Percentiles rank a stretch among this genome's conserved stretches.
Conservation (phyloP, 2,888 invertebrate genomes). For the Acrobeloides nanus region DNA sequence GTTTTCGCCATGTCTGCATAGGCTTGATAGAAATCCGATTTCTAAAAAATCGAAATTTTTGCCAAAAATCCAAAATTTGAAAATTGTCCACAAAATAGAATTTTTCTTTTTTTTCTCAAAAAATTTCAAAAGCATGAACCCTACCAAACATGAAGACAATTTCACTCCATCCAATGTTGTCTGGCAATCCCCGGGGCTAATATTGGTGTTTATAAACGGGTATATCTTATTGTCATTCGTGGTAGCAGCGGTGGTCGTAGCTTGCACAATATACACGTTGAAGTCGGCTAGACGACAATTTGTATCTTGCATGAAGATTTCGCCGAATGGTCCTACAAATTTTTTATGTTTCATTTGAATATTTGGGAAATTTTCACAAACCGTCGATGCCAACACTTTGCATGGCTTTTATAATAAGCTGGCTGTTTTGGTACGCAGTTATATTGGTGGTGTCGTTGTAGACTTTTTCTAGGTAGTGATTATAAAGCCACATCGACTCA, state of each 20-base stretch:
- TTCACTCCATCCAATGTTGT: not conserved
- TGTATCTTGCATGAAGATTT: conserved; percentile 17
- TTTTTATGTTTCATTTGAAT: not conserved
- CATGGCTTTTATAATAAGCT: too few relatives aligned
- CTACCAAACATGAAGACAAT: not conserved
- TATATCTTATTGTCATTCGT: conserved; percentile 4
- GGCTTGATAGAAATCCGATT: conserved; percentile 1
- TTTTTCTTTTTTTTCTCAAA: too few relatives aligned
- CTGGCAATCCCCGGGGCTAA: not conserved
- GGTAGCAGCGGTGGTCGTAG: not conserved
- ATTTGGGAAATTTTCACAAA: not conserved
- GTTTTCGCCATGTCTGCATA: not conserved
- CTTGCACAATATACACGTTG: conserved; percentile 13
- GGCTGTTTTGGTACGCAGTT: too few relatives aligned
- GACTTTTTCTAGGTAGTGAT: conserved; percentile 1
- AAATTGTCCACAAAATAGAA: too few relatives aligned
- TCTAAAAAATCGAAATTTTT: not conserved
- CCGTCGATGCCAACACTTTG: too few relatives aligned
- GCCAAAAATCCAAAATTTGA: not conserved
- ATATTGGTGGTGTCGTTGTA: conserved; percentile 6
- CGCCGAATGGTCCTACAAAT: conserved; percentile 23
- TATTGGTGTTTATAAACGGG: conserved; percentile 12
- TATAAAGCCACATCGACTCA: conserved; percentile 15
- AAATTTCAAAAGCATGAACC: too few relatives aligned
- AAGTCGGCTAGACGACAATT: conserved; percentile 18